Evolutionary conservation across 1,140 invertebrate genomes (phyloP).

Genomic region (Ceratina japonica): DNA sequence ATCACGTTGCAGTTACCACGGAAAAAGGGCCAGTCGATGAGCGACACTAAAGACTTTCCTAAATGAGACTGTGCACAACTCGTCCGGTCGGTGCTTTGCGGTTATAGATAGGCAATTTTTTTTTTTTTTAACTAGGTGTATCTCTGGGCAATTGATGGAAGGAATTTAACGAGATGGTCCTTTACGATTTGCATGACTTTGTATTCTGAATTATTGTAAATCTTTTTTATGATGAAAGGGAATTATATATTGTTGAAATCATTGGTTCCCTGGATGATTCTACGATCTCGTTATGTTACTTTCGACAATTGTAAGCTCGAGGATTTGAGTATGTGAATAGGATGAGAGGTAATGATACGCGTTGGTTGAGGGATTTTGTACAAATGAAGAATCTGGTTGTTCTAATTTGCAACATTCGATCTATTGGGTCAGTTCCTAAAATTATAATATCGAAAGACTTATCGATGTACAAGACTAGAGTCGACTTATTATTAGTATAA

Average conservation of each 20-base stretch:
- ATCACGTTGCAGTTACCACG: slow-evolving; percentile 77
- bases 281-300: too few species aligned
- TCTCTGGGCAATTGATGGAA: too few species aligned
- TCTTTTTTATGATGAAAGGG: too few species aligned
- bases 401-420: slow-evolving; percentile 15
- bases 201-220: too few species aligned
- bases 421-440: slow-evolving; percentile 25
- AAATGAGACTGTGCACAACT: slow-evolving; percentile 60
- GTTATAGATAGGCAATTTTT: slow-evolving; percentile 44
- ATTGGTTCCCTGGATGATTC: too few species aligned
- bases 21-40: slow-evolving; percentile 73
- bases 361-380: neutral
- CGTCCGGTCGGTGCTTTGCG: slow-evolving; percentile 25
- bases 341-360: neutral
- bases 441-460: slow-evolving; percentile 5
- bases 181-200: too few species aligned
- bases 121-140: neutral
- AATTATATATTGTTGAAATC: too few species aligned
- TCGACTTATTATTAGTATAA: neutral
- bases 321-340: slow-evolving; percentile 11
- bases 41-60: slow-evolving; percentile 71
- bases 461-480: neutral
- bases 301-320: slow-evolving; percentile 6
- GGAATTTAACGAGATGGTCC: too few species aligned
- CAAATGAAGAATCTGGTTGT: neutral